Evolutionary conservation across 2,113 vertebrate species (phyloP).

Genomic region (Saguinus midas): DNA sequence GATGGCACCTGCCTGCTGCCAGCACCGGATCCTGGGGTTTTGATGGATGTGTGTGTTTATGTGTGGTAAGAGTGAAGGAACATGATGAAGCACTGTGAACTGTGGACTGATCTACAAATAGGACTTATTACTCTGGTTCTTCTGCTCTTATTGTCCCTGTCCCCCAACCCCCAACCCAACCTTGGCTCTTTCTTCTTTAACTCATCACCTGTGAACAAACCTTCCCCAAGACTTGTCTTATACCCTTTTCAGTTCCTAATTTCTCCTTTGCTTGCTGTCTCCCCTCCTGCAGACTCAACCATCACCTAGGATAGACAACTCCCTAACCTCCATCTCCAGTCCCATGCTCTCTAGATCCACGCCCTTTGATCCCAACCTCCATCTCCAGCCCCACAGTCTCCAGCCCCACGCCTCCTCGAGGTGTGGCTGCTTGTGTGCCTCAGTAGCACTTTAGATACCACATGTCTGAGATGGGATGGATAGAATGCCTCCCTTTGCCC

Average conservation of each 20-base stretch:
- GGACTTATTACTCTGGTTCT: neutral
- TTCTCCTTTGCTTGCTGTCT: neutral
- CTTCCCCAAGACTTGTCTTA: neutral
- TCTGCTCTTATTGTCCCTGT: neutral
- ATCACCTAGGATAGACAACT: too few relatives aligned
- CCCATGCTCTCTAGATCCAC: too few relatives aligned
- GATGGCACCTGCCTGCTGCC: neutral
- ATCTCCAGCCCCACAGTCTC: too few relatives aligned
- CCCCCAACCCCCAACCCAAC: neutral
- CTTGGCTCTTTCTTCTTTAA: neutral
- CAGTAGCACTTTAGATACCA: fast-evolving
- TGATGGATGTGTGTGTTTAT: neutral
- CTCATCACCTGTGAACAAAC: neutral
- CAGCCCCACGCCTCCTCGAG: neutral
- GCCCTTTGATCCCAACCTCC: too few relatives aligned
- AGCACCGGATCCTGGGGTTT: neutral
- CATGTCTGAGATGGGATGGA: neutral
- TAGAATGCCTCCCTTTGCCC: too few relatives aligned
- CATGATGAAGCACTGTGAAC: neutral
- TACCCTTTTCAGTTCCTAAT: neutral
- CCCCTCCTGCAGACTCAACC: neutral
- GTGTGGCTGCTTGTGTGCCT: fast-evolving
- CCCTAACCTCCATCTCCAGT: too few relatives aligned
- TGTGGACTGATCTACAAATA: fast-evolving
- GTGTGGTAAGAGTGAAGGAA: neutral